Conservation (phyloP, 2,113 vertebrate species). For the Passerina amoena region DNA sequence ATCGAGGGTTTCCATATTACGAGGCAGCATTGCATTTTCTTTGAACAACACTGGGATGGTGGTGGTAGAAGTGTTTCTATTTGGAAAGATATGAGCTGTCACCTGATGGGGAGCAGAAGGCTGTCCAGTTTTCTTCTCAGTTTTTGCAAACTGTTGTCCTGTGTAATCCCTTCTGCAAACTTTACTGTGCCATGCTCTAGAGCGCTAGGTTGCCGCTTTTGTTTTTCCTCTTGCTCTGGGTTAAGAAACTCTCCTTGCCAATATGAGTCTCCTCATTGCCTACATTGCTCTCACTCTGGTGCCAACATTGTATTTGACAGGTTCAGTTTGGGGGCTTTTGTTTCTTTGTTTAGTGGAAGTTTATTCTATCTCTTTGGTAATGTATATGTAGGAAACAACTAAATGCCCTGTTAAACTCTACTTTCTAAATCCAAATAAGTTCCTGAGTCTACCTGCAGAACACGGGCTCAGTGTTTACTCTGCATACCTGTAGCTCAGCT, state of each 20-base stretch:
- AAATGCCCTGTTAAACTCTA: neutral
- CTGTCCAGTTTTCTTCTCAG: neutral
- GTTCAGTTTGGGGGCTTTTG: neutral
- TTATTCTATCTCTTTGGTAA: neutral
- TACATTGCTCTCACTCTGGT: neutral
- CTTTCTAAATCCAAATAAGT: neutral
- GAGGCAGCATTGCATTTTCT: neutral
- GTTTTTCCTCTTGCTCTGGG: neutral
- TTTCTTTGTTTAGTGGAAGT: neutral
- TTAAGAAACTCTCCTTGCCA: neutral
- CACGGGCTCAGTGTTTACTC: neutral
- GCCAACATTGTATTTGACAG: neutral
- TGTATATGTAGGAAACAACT: neutral
- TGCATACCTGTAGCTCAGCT: neutral
- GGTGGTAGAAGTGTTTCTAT: neutral
- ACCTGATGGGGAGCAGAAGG: neutral
- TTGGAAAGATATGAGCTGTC: neutral
- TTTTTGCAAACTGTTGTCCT: neutral
- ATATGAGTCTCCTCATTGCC: neutral
- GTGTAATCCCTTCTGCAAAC: neutral
- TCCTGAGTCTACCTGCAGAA: neutral
- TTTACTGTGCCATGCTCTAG: neutral
- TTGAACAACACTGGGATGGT: neutral
- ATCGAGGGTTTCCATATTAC: neutral
- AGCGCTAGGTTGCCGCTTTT: neutral